Conservation (phyloP, 2,888 invertebrate genomes). For the Thalpophila matura region DNA sequence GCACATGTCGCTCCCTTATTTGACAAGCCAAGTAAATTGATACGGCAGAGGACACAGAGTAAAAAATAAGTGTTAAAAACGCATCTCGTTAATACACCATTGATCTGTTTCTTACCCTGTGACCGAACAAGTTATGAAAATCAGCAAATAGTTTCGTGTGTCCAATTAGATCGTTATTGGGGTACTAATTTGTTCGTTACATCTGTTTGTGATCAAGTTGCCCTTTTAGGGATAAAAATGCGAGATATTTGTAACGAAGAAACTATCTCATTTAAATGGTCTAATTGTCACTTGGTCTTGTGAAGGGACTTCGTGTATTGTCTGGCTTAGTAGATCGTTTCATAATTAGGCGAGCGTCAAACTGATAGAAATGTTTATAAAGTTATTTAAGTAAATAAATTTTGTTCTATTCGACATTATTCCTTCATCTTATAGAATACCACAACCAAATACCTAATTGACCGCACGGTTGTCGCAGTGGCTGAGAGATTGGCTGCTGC, state of each 20-base stretch:
- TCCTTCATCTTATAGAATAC: too few species aligned
- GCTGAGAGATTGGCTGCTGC: too few species aligned
- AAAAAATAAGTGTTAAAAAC: conserved; percentile 27
- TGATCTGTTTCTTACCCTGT: neutral
- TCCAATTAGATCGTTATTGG: conserved; percentile 39
- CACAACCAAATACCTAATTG: too few species aligned
- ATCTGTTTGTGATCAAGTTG: conserved; percentile 33
- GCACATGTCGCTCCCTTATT: conserved; percentile 20
- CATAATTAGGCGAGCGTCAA: too few species aligned
- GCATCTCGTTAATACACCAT: conserved; percentile 8
- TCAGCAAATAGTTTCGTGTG: conserved; percentile 8
- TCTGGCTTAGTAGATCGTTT: too few species aligned
- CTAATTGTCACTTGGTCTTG: conserved; percentile 25
- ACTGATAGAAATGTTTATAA: too few species aligned
- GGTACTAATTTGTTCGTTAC: conserved; percentile 34
- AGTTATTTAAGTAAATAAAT: too few species aligned
- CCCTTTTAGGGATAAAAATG: conserved; percentile 30
- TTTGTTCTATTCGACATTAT: too few species aligned
- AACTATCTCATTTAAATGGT: conserved; percentile 14
- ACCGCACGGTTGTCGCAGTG: too few species aligned
- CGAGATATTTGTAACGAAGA: conserved; percentile 17
- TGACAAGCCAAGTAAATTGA: conserved; percentile 10
- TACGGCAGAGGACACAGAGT: neutral
- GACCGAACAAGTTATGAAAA: conserved; percentile 34
- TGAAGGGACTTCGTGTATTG: neutral